A percentile compares a stretch with the other conserved stretches of the same genome.
These are phyloP conservation scores for Cancer borealis DNA, from an alignment of 2,888 invertebrate genomes.

Conservation along the genomic window DNA sequence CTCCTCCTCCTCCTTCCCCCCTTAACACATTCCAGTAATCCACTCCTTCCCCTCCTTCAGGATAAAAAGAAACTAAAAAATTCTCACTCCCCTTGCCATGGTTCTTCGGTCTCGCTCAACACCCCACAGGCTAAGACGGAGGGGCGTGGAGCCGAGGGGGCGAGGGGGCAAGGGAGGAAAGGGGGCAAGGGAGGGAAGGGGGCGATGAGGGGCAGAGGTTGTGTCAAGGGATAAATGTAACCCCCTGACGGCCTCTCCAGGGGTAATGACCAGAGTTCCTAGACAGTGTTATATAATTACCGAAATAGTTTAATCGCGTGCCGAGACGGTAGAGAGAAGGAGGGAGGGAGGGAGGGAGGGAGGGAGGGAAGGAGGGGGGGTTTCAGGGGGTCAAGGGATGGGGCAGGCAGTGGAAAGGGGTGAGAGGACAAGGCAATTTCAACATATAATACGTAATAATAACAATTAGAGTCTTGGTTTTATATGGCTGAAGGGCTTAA, in stretches of 20 bases:
- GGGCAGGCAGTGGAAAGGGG: not conserved
- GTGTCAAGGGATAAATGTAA: not conserved
- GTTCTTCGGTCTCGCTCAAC: not conserved
- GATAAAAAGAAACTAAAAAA: not conserved
- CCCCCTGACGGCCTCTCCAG: not conserved
- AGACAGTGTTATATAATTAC: conserved; percentile 40
- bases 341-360: not conserved
- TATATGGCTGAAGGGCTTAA: conserved; percentile 13
- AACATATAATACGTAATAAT: conserved; percentile 34
- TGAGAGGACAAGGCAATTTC: conserved; percentile 22
- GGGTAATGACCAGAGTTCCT: conserved; percentile 15
- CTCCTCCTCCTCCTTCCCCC: not conserved
- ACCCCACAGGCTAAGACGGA: not conserved
- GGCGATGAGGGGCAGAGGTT: not conserved
- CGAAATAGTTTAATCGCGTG: conserved; percentile 29
- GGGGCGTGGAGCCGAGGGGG: too few species aligned
- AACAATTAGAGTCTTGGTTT: conserved; percentile 42
- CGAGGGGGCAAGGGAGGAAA: not conserved
- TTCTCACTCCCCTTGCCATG: not conserved
- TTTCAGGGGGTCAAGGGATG: not conserved
- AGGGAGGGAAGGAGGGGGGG: not conserved
- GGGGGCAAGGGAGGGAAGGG: not conserved
- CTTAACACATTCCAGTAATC: not conserved
- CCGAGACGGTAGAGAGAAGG: not conserved
- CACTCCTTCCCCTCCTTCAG: not conserved